Base-by-base conservation (phyloP, 1,140 invertebrate species). In the Campoletis sonorensis region DNA sequence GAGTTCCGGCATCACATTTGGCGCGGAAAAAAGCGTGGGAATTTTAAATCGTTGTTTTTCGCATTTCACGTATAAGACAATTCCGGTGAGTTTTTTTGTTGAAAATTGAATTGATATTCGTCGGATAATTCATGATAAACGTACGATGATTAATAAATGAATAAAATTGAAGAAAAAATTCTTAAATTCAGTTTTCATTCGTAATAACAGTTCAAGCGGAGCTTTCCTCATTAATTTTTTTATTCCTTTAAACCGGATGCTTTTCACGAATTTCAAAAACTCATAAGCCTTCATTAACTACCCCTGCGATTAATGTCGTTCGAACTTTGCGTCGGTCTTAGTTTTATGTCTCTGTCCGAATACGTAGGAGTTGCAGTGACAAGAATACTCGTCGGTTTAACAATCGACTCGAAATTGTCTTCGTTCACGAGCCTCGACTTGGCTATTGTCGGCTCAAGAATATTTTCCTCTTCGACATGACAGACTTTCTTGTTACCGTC, bases 271-370 rank as follows among this genome's bases (percentile, higher is more conserved):
- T 58, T 58, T 21, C 21, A 4, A 10, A 58, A n/a, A 10, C 54
- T 58, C 18, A 11, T n/a, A 58, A 54, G 3, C 5, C 0, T 21
- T 58, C 30, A 30, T 67, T 15, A 27, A 67, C 10, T 2, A 67
- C 10, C 10, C 27, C 8, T 27, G 16, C 10, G 37, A 21, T 51
- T 49, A 27, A 15, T 51, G 37, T 49, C 21, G 15, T 51, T 49
- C 2, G 71, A 73, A 73, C 40, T 73, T 49, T 26, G 45, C 5
- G 40, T 73, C 37, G 71, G 27, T 51, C 71, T 73, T 1, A 73
- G 40, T 26, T 21, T 73, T 5, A n/a, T 26, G 26, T 49, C 21
- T n/a, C 40, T 26, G 13, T 73, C 21, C 37, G 71, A 73, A 51
- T 1, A 73, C 10, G 40, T 49, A 7, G 71, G 33, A 23, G 26